Conservation (phyloP, 2,113 vertebrate genomes). For the Stegastes partitus region DNA sequence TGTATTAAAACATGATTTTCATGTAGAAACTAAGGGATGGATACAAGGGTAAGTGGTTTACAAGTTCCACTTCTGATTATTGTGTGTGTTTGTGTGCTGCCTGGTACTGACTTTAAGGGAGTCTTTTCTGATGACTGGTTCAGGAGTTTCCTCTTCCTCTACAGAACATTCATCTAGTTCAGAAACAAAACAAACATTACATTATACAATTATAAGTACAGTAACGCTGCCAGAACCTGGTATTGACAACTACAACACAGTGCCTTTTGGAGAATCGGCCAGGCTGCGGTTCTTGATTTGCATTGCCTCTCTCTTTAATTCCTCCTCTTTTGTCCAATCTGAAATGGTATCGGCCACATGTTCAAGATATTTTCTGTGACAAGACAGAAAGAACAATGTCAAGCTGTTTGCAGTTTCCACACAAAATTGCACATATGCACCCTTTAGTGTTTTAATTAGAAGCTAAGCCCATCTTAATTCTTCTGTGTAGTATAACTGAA, state of each 20-base stretch:
- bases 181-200: background rate
- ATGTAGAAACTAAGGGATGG: background rate
- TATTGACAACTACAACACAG: background rate
- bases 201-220: rapidly evolving
- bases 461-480: background rate
- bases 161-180: slow-evolving; percentile 35
- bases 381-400: background rate
- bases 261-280: slow-evolving; percentile 42
- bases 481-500: background rate
- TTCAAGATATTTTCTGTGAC: slow-evolving; percentile 89
- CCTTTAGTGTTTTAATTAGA: background rate
- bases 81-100: background rate
- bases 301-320: slow-evolving; percentile 80
- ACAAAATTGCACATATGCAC: background rate
- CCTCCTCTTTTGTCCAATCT: slow-evolving; percentile 89
- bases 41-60: background rate
- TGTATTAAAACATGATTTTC: background rate
- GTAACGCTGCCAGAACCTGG: rapidly evolving
- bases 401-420: background rate
- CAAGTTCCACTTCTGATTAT: background rate
- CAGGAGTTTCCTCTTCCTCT: slow-evolving; percentile 20
- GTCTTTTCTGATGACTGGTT: slow-evolving; percentile 70
- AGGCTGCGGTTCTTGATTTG: slow-evolving; percentile 34
- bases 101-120: slow-evolving; percentile 81
- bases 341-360: slow-evolving; percentile 87